phyloP scores from a whole-genome alignment of 1,140 invertebrate genomes.

The Varroa destructor region DNA sequence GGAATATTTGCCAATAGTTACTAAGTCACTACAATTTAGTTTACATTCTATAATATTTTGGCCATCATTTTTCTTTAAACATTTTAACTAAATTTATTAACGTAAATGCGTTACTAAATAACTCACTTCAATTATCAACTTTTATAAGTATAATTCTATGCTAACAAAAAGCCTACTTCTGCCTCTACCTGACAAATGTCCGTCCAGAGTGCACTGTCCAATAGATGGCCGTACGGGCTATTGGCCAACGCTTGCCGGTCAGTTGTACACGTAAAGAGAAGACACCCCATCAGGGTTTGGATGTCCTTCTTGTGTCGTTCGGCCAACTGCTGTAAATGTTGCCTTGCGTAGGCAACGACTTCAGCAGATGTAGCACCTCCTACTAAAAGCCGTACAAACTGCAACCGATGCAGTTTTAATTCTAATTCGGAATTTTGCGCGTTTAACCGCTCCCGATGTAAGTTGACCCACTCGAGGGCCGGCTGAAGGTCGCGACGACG shows the following conservation, averaged over 20 bases:
- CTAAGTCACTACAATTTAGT: no score
- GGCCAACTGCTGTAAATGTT: constrained; percentile 69
- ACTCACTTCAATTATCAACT: no score
- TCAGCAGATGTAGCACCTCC: constrained; percentile 54
- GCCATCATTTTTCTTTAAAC: no score
- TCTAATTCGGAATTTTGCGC: constrained; percentile 49
- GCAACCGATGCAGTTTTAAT: constrained; percentile 66
- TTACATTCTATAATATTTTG: no score
- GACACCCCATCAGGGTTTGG: constrained; percentile 71
- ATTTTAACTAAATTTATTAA: no score
- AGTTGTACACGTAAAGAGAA: constrained; percentile 52
- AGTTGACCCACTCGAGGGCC: constrained; percentile 54
- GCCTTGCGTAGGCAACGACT: constrained; percentile 72
- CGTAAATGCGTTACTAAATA: no score
- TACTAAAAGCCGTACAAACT: constrained; percentile 57
- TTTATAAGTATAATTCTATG: no score
- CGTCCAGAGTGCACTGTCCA: constrained; percentile 64
- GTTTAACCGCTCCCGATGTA: constrained; percentile 39
- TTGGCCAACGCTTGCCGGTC: constrained; percentile 56
- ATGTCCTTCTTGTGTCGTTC: constrained; percentile 66
- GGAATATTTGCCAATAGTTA: no score
- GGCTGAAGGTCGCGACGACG: constrained; percentile 61
- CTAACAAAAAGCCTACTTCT: no score
- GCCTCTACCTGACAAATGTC: constrained; percentile 56
- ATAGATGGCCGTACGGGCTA: constrained; percentile 65